phyloP scores from a whole-genome alignment of 2,113 vertebrate species.

The western clawed frog (Xenopus tropicalis) region UCB_Xtro_10.0 CM004449.2:71107501-71108000 shows the following conservation, averaged over 20 bases:
- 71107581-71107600: not conserved
- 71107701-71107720: constrained; percentile 28
- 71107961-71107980: no score
- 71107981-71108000: no score
- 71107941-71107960: no score
- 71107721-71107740: constrained; percentile 48
- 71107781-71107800: constrained; percentile 51
- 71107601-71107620: not conserved
- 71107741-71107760: constrained; percentile 53
- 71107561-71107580: not conserved
- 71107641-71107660: constrained; percentile 18
- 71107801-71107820: constrained; percentile 50
- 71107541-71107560: no score
- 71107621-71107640: not conserved
- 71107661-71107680: constrained; percentile 32
- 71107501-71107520: not conserved
- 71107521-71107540: not conserved
- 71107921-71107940: no score
- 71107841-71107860: constrained; percentile 2
- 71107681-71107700: not conserved
- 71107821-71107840: constrained; percentile 46
- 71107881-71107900: constrained; percentile 19
- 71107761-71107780: constrained; percentile 47
- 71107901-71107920: constrained; percentile 10
- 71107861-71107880: constrained; percentile 29